Evolutionary conservation across 2,113 vertebrate genomes (phyloP).

Genomic region (Oxyruncus cristatus): DNA sequence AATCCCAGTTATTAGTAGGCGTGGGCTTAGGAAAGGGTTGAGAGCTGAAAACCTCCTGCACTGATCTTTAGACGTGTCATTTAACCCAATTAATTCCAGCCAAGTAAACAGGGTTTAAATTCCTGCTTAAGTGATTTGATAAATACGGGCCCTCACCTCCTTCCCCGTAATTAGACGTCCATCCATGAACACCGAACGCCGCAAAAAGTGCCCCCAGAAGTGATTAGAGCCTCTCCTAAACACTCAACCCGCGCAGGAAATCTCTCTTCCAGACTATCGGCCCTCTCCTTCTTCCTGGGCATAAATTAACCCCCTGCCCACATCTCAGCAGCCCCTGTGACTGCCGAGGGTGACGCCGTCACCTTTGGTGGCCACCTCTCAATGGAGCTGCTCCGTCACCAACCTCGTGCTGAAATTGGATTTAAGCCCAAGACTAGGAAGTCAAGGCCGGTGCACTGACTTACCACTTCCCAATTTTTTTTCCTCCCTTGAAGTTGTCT

Average conservation of each 20-base stretch:
- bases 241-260: background rate
- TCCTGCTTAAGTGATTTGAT: background rate
- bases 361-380: background rate
- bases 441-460: background rate
- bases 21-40: background rate
- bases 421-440: background rate
- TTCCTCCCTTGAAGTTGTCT: background rate
- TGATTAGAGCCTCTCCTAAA: background rate
- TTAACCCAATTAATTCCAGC: background rate
- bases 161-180: background rate
- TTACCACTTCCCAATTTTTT: background rate
- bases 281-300: background rate
- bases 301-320: background rate
- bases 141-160: background rate
- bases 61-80: background rate
- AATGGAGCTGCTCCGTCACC: accelerated
- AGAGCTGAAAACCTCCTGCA: background rate
- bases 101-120: background rate
- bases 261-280: background rate
- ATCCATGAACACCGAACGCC: background rate
- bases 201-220: background rate
- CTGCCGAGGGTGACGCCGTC: background rate
- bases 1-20: background rate
- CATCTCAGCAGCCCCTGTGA: background rate
- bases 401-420: background rate